Conservation (phyloP, 2,797 vertebrate species). For the Thripadectes ignobilis region DNA sequence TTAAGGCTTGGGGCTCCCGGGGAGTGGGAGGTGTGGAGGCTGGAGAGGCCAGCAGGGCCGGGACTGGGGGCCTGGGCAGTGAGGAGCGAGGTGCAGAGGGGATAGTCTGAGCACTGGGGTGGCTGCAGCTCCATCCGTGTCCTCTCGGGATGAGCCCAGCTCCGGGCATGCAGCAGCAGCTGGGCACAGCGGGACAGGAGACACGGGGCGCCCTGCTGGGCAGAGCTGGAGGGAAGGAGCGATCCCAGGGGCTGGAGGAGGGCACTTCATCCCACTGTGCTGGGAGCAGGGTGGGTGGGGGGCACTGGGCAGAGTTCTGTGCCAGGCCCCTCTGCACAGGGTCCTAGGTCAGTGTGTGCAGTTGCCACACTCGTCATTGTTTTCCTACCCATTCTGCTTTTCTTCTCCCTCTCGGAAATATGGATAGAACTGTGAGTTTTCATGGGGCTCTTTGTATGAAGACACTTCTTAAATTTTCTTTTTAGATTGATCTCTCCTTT, state of each 20-base stretch:
- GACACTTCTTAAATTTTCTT: background rate
- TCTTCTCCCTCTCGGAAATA: background rate
- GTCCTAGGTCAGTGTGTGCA: background rate
- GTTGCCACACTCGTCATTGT: background rate
- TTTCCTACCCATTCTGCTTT: background rate
- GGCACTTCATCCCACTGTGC: accelerated
- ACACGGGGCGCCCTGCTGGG: background rate
- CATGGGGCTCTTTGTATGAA: background rate
- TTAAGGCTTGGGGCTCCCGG: background rate
- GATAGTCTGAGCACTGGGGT: background rate
- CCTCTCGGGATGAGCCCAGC: background rate
- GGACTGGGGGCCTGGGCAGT: background rate
- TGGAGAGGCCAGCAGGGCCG: too few species aligned
- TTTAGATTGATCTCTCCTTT: background rate
- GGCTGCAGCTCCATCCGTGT: background rate
- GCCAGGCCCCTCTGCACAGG: background rate
- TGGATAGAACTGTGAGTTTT: background rate
- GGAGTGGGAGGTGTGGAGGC: background rate
- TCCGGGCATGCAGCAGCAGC: too few species aligned
- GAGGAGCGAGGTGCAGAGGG: accelerated
- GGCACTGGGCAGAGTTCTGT: background rate
- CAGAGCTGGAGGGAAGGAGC: background rate
- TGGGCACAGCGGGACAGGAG: background rate
- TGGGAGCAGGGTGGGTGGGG: background rate
- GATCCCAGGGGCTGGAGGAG: background rate